Conservation (phyloP, 2,888 invertebrate species). For the Ophraella communa region DNA sequence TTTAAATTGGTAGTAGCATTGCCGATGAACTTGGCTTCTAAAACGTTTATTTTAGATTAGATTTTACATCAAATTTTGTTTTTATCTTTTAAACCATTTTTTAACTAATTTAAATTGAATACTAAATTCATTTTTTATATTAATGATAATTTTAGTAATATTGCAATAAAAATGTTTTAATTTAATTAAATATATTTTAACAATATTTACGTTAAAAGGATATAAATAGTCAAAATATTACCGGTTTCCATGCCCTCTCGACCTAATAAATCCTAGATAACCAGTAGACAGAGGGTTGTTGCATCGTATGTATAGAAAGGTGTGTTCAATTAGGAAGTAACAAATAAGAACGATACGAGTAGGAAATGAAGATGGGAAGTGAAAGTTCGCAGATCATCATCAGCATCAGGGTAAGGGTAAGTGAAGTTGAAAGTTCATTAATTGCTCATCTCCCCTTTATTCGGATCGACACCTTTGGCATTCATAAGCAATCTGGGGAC, state of each 20-base stretch:
- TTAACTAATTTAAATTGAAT: no score
- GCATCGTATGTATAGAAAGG: constrained; percentile 9
- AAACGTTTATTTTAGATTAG: no score
- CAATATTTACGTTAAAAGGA: background rate
- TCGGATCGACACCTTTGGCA: constrained; percentile 58
- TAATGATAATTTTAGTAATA: no score
- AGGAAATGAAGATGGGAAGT: constrained; percentile 29
- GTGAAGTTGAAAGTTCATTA: constrained; percentile 53
- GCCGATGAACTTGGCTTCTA: no score
- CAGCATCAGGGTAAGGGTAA: constrained; percentile 38
- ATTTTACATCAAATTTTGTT: no score
- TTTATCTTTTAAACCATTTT: no score
- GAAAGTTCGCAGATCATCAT: constrained; percentile 26
- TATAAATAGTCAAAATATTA: background rate
- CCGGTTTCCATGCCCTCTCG: background rate
- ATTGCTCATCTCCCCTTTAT: constrained; percentile 59
- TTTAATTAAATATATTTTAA: no score
- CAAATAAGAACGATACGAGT: constrained; percentile 32
- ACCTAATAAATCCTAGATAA: background rate
- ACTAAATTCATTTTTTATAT: no score
- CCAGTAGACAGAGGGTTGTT: background rate
- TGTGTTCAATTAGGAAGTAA: constrained; percentile 31
- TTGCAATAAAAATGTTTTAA: no score
- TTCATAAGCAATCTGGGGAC: constrained; percentile 58
- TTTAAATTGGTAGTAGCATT: no score